Evolutionary conservation across 1,140 invertebrate genomes (phyloP), one percentile per base, ranked within the genome.

Genomic region (Eubasilissa regina): DNA sequence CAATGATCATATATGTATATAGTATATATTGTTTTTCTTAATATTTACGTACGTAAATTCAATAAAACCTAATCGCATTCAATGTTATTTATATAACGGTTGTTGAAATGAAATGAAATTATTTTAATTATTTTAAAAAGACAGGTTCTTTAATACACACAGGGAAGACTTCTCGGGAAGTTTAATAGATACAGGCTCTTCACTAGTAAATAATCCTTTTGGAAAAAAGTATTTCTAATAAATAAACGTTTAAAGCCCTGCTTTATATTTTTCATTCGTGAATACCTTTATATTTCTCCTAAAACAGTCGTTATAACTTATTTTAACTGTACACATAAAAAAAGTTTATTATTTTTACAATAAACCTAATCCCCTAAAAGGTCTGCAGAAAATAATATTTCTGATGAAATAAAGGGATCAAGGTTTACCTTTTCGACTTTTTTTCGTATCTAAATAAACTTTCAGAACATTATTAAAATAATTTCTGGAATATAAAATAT

Each of bases 321-420:
- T 48, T 68, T 68, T 47, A n/a, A n/a, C 19, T 21, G 64, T 15
- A 47, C 8, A 4, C n/a, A 8, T 35, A 47, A 68, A 35, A 47
- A 47, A 68, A n/a, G 44, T 68, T n/a, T 68, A 68, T 68, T 68
- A 68, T 68, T 68, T 68, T 68, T 45, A 68, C 64, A 68, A 45
- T 68, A 68, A 68, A 47, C 44, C n/a, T 68, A 68, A 68, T 68
- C 64, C 64, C 44, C n/a, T 3, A 68, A 68, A 68, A 68, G 64
- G 64, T 68, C 64, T 19, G 12, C 64, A 68, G 45, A 68, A 68
- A 15, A 68, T 45, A 68, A 68, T 48, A 68, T 68, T 47, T 68
- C 44, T 15, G 64, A 47, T 68, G 43, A 68, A 68, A 68, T 68
- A 68, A 68, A 48, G 21, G 64, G 64, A 21, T 68, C 64, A 48